A percentile compares a stretch with the other conserved stretches of the same genome.
Conservation (phyloP, 2,113 vertebrate genomes). For the Corydoras maculifer region DNA sequence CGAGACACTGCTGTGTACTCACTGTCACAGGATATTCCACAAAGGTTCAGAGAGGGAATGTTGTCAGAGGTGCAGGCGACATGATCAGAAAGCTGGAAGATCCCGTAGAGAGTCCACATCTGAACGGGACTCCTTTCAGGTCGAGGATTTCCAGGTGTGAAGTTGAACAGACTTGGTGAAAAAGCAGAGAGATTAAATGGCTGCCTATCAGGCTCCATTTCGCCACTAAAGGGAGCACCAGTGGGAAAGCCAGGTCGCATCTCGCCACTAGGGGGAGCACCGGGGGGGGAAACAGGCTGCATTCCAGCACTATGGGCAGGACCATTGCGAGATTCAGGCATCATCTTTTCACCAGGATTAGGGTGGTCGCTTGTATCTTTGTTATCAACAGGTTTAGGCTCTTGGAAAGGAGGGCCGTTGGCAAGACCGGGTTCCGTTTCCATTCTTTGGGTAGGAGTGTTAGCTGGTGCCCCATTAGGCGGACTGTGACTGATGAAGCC, state of each 20-base stretch:
- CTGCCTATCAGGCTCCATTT: fast-evolving
- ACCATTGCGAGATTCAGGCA: too few species aligned
- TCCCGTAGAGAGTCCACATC: conserved; percentile 30
- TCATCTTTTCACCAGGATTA: too few species aligned
- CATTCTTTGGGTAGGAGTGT: neutral
- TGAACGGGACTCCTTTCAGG: neutral
- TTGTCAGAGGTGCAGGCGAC: conserved; percentile 32
- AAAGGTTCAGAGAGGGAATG: conserved; percentile 38
- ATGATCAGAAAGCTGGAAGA: conserved; percentile 50
- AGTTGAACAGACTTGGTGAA: neutral
- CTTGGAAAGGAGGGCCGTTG: neutral
- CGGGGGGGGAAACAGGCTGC: neutral
- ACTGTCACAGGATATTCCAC: conserved; percentile 37
- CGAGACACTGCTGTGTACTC: conserved; percentile 12
- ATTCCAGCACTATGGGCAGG: too few species aligned
- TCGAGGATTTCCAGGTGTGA: too few species aligned
- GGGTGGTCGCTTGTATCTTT: too few species aligned
- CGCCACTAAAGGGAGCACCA: neutral
- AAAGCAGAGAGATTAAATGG: too few species aligned
- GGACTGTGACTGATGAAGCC: neutral
- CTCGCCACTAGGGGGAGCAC: neutral
- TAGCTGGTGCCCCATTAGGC: neutral
- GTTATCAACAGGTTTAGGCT: too few species aligned
- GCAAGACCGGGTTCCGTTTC: too few species aligned
- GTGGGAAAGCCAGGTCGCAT: neutral